These are phyloP conservation scores for Propithecus deckenii DNA, from an alignment of 2,797 vertebrate species.

Conservation along the genomic window DNA sequence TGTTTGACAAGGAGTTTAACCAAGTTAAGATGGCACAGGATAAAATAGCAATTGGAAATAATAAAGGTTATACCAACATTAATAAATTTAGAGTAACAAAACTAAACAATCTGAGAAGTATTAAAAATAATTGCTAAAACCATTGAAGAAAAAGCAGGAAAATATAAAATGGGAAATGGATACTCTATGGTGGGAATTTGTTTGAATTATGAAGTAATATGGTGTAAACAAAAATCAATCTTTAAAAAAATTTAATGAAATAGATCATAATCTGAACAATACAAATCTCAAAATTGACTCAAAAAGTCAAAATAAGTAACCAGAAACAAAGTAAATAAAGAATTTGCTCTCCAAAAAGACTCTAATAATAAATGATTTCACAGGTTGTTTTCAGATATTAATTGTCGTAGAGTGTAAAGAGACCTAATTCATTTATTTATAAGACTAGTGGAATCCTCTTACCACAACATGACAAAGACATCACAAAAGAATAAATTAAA, in stretches of 20 bases:
- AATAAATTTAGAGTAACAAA: neutral
- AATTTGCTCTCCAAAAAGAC: neutral
- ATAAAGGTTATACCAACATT: neutral
- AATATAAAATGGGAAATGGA: neutral
- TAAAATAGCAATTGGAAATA: slow-evolving; percentile 3
- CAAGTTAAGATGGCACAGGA: neutral
- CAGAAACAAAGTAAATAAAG: neutral
- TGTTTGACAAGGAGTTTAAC: neutral
- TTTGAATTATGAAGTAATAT: neutral
- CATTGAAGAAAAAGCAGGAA: neutral
- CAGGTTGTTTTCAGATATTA: neutral
- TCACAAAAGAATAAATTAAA: neutral
- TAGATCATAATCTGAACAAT: neutral
- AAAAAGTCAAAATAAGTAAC: neutral
- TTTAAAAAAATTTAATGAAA: neutral
- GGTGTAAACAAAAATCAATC: neutral
- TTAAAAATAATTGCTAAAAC: neutral
- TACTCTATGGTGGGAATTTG: neutral
- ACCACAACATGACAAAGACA: neutral
- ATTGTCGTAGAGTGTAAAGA: neutral
- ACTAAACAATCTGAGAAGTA: neutral
- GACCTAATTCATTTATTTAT: neutral
- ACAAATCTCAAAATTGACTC: neutral
- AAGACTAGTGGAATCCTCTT: neutral
- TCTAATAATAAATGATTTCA: neutral